Conservation (phyloP, 2,113 vertebrate species). For the Corynorhinus townsendii region DNA sequence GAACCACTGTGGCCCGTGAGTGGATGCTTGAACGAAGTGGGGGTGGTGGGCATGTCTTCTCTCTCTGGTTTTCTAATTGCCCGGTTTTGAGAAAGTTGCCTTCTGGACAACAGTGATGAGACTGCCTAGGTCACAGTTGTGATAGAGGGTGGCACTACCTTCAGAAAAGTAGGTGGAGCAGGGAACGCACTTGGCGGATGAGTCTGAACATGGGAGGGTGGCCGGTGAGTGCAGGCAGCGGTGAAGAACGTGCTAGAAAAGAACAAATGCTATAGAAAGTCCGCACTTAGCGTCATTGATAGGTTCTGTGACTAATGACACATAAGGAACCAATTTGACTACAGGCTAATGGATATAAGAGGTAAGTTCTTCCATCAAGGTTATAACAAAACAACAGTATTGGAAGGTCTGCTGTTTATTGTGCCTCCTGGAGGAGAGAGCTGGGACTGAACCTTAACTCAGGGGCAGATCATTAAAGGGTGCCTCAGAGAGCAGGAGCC, state of each 20-base stretch:
- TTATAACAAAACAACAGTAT: too few species aligned
- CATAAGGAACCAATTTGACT: not conserved
- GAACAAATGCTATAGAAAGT: not conserved
- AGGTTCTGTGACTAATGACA: not conserved
- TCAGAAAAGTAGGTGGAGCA: fast-evolving
- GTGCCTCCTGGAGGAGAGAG: fast-evolving
- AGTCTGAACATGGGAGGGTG: not conserved
- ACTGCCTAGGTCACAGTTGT: fast-evolving
- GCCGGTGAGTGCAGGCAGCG: fast-evolving
- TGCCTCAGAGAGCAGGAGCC: not conserved
- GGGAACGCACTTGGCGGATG: fast-evolving
- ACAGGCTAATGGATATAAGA: too few species aligned
- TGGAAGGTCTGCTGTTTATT: fast-evolving
- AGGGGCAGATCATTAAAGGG: not conserved
- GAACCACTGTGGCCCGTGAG: fast-evolving
- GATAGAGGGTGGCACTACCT: fast-evolving
- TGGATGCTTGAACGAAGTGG: not conserved
- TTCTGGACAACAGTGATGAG: fast-evolving
- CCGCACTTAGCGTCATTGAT: fast-evolving
- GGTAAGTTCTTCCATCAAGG: not conserved
- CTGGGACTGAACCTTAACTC: fast-evolving
- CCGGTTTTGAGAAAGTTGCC: not conserved
- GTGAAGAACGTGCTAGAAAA: fast-evolving
- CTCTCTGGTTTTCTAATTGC: not conserved
- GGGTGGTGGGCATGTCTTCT: not conserved